Base-by-base conservation (phyloP, 1,140 invertebrate species). In the Calephelis virginiensis region DNA sequence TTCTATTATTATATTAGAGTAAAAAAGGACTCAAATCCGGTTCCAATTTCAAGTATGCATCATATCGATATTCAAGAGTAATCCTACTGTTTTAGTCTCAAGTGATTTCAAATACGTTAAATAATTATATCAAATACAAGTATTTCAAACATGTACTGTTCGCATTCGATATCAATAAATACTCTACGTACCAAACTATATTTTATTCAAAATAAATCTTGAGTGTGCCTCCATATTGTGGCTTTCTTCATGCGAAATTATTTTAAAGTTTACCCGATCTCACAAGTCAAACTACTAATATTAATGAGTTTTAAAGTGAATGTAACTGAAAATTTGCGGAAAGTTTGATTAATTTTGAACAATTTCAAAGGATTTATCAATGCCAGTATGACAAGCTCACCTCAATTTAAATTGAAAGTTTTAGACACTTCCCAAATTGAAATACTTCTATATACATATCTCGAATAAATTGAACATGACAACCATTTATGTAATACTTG, bases 271-370 rank as follows among this genome's bases (percentile, higher is more conserved):
- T 28, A 56, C 53, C 28, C 28, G 14, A 56, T 56, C 28, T 56
- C 37, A 56, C 14, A 56, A 56, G 53, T 56, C 53, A 56, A 56
- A 56, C 53, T 56, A 56, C 53, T 56, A 28, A 56, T 56, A 56
- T 56, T 56, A 56, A 56, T 28, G 53, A 56, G 53, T 56, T 56
- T 56, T 11, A 56, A 56, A 56, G 53, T 56, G 17, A 56, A 56
- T 56, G 53, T 56, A 37, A 56, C 53, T 56, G 53, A 56, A 56
- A 56, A 56, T 56, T 56, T 56, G 28, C 12, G 5, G 53, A 56
- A 56, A 56, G 53, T 56, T 56, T 56, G 50, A 56, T 56, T 56
- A 56, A 56, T 56, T 56, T 56, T 56, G 17, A 56, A 56, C 50
- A 56, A 56, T 37, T 56, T 56, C 50, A 56, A 56, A 56, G 50